Conservation (phyloP, 2,888 invertebrate genomes). For the Salpingus planirostris region DNA sequence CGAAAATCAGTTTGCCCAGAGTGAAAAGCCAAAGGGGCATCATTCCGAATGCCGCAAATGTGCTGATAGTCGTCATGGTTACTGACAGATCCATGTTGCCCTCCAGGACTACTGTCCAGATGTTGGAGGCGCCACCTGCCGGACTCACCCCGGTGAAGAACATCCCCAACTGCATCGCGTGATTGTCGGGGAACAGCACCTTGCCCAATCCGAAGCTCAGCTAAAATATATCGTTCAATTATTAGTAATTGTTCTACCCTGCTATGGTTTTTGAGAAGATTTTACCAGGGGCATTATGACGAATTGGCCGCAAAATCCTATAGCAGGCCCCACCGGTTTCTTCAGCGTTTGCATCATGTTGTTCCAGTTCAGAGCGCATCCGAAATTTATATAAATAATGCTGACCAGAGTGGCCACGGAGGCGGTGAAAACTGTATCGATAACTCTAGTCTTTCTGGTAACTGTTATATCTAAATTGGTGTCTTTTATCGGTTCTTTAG, state of each 20-base stretch:
- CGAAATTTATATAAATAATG: conserved; percentile 82
- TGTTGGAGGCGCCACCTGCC: conserved; percentile 94
- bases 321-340: conserved; percentile 66
- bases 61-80: conserved; percentile 83
- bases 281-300: conserved; percentile 77
- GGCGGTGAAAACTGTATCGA: conserved; percentile 65
- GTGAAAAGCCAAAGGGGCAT: conserved; percentile 91
- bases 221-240: conserved; percentile 40
- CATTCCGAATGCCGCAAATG: conserved; percentile 78
- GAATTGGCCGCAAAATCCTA: conserved; percentile 73
- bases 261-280: conserved; percentile 4
- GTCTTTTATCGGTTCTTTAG: conserved; percentile 15
- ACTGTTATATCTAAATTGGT: conserved; percentile 26
- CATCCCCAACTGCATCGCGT: conserved; percentile 71
- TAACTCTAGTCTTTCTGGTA: conserved; percentile 44
- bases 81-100: conserved; percentile 91
- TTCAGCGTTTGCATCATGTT: conserved; percentile 57
- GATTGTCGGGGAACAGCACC: conserved; percentile 57
- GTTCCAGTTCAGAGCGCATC: conserved; percentile 75
- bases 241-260: conserved; percentile 6
- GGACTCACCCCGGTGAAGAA: conserved; percentile 87
- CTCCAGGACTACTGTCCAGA: conserved; percentile 86
- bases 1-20: conserved; percentile 66
- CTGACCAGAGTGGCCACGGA: conserved; percentile 70
- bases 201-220: conserved; percentile 64